Evolutionary conservation across 2,888 invertebrate species (phyloP), one percentile per base, ranked within the genome.

Genomic region (Tenthredo notha): DNA sequence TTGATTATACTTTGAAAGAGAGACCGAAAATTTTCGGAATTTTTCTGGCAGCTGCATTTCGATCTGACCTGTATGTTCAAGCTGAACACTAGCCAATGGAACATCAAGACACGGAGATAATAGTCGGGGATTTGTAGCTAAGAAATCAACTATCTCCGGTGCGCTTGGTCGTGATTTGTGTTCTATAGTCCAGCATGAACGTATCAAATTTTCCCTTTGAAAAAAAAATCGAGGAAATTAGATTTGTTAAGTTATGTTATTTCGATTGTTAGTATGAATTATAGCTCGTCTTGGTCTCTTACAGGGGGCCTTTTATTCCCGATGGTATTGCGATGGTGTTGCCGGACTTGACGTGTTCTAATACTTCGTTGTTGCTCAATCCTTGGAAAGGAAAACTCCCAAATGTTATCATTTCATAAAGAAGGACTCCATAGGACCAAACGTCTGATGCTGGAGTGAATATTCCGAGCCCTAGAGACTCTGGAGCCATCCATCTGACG

Each of bases 401-500:
- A 93, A 98, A 98, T 0, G 98, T 98, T 85, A 98, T 96, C 85
- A 98, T 97, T 94, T 98, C 97, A 92, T 97, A 98, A 2, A 98
- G 94, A 33, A 98, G 94, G 67, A 98, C 97, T 6, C 98, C 98
- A 92, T 96, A 98, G 54, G 98, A 97, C 98, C 98, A 98, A 21
- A 98, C 96, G 93, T 98, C 98, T 0, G 98, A 97, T 58, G 97
- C 96, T 29, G 97, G 95, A 0, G 98, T 97, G 93, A 98, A 98
- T 84, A 97, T 95, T 15, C 98, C 98, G 37, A 97, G 94, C 3
- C 95, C 96, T 21, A 98, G 94, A 88, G 97, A 97, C 94, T 98
- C 98, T 0, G 98, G 98, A 0, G 98, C 96, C 98, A 98, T 98
- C 98, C 98, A 98, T 86, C 98, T 95, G 10, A 98, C 98, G 0